Evolutionary conservation across 1,140 invertebrate species (phyloP).

Genomic region (Macrobrachium nipponense): DNA sequence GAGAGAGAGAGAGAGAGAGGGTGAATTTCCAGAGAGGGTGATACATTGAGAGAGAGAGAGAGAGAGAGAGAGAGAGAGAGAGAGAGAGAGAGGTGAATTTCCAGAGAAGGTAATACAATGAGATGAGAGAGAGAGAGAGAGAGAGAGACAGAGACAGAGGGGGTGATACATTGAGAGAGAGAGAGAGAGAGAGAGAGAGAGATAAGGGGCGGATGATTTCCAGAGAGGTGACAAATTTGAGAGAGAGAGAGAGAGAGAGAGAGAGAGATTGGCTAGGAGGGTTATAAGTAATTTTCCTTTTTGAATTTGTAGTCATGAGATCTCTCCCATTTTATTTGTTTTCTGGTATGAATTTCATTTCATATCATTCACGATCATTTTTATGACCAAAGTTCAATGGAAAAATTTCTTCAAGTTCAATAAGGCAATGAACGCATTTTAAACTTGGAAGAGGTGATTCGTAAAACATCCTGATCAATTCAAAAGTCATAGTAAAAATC

Average conservation of each 20-base stretch:
- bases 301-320: not conserved
- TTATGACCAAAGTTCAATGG: no score
- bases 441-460: no score
- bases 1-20: no score
- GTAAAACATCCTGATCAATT: no score
- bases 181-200: not conserved
- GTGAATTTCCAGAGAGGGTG: not conserved
- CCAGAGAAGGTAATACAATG: not conserved
- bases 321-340: no score
- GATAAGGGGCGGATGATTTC: not conserved
- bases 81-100: not conserved
- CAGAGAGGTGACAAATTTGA: not conserved
- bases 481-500: no score
- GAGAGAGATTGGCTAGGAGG: not conserved
- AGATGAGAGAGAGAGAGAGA: not conserved
- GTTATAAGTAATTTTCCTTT: not conserved
- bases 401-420: no score
- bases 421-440: no score
- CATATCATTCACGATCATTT: no score
- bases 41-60: not conserved
- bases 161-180: not conserved
- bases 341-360: no score
- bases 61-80: not conserved
- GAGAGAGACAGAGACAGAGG: no score
- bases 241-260: not conserved